Base-by-base conservation (phyloP, 2,888 invertebrate genomes). In the Horisme vitalbata region DNA sequence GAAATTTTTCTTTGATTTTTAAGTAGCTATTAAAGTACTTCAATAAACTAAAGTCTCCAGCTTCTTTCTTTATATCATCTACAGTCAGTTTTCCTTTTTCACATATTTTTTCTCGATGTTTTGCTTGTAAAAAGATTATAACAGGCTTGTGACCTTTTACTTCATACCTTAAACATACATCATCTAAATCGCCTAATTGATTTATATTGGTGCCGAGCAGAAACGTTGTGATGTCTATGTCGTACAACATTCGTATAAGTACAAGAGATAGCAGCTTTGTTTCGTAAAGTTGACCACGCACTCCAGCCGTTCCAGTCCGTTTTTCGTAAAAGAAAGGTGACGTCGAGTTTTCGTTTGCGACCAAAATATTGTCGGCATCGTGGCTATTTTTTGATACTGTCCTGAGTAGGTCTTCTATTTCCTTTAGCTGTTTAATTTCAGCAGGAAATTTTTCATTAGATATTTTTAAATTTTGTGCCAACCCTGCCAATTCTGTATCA, bases 21-120 rank as follows among this genome's bases (percentile, higher is more conserved):
- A 71, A 31, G 35, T 64, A 71, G 34, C 73, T 72, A 4, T 70
- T 64, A 43, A 59, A 70, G 50, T 72, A 71, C 50, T 65, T 69
- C 0, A 48, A 41, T 10, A 72, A 52, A 28, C 66, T 57, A 31
- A 65, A 65, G 27, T 65, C 61, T 18, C 65, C 64, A 4, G 50
- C 44, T 4, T 41, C 44, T 26, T 57, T 61, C 9, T 51, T 47
- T 2, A 72, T 51, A 36, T 66, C 63, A 23, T 60, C 44, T 4
- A 64, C 61, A 4, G 63, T 61, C 8, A 71, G 52, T 47, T 50
- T 65, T 3, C 58, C 57, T 24, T 63, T 68, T 7, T 65, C 58
- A 3, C 56, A 51, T 27, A n/a, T n/a, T n/a, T 68, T 57, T 49
- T 70, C 68, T 44, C 57, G 55, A 20, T 73, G 72, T 41, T 73